These are phyloP conservation scores for Takifugu bimaculatus DNA, from an alignment of 2,113 vertebrate genomes.

Conservation along the genomic window DNA sequence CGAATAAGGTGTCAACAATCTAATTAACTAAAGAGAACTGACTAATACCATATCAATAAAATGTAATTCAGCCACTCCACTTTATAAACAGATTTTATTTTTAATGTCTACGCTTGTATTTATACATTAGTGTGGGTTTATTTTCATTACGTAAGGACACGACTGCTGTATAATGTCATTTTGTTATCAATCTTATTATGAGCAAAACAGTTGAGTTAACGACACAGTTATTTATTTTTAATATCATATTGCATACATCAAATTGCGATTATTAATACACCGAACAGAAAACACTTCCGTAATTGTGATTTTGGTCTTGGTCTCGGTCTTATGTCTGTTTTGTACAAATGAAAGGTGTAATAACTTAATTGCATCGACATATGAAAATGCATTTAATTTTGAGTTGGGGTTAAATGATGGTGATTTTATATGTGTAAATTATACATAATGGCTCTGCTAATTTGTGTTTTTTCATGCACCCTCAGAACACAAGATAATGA, in stretches of 20 bases:
- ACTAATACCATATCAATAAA: not conserved
- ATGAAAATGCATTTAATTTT: too few relatives aligned
- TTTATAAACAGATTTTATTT: too few relatives aligned
- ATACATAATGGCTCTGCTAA: not conserved
- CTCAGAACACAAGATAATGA: conserved; percentile 92
- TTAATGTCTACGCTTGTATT: not conserved
- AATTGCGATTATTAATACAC: too few relatives aligned
- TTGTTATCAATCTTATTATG: not conserved
- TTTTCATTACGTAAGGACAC: not conserved
- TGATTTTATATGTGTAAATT: not conserved
- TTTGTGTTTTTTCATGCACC: not conserved
- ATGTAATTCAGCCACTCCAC: rapidly evolving
- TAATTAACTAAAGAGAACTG: conserved; percentile 3
- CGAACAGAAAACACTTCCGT: too few relatives aligned
- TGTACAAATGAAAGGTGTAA: too few relatives aligned
- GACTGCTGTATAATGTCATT: not conserved
- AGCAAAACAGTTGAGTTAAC: too few relatives aligned
- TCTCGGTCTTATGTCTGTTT: too few relatives aligned
- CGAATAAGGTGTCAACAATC: not conserved
- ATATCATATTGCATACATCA: too few relatives aligned
- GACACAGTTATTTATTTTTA: too few relatives aligned
- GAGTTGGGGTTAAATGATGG: too few relatives aligned
- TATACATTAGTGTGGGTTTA: not conserved
- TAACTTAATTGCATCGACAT: too few relatives aligned
- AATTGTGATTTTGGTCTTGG: too few relatives aligned